Conservation (phyloP, 2,113 vertebrate species). For the Oncorhynchus clarkii region DNA sequence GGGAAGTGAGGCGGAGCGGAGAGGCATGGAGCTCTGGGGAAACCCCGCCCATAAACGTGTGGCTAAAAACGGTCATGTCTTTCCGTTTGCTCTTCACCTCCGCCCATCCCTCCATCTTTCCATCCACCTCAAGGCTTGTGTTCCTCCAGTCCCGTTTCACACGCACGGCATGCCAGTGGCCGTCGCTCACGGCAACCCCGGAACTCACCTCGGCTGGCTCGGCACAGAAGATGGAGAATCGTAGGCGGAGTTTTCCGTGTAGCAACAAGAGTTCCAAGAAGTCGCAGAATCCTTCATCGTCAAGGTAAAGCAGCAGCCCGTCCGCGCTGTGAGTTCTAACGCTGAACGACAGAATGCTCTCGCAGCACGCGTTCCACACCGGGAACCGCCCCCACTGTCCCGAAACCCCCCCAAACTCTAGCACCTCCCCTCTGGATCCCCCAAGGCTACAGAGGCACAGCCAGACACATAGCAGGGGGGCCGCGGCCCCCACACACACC, state of each 20-base stretch:
- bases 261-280: constrained; percentile 96
- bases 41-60: constrained; percentile 90
- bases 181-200: constrained; percentile 88
- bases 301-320: constrained; percentile 95
- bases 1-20: constrained; percentile 86
- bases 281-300: constrained; percentile 98
- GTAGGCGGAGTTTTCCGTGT: constrained; percentile 89
- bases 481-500: constrained; percentile 68
- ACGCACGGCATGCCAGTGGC: constrained; percentile 86
- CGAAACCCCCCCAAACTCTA: constrained; percentile 94
- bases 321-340: constrained; percentile 96
- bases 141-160: constrained; percentile 94
- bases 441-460: constrained; percentile 71
- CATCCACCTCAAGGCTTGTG: constrained; percentile 89
- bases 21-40: constrained; percentile 86
- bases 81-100: constrained; percentile 95
- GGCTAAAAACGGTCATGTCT: constrained; percentile 98
- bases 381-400: constrained; percentile 98
- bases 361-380: constrained; percentile 98
- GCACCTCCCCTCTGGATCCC: constrained; percentile 67
- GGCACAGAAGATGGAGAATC: constrained; percentile 97
- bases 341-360: constrained; percentile 98
- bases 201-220: constrained; percentile 91
- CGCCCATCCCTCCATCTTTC: constrained; percentile 90
- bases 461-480: constrained; percentile 71